phyloP scores from a whole-genome alignment of 2,888 invertebrate genomes.

The Amphipyra tragopoginis region DNA sequence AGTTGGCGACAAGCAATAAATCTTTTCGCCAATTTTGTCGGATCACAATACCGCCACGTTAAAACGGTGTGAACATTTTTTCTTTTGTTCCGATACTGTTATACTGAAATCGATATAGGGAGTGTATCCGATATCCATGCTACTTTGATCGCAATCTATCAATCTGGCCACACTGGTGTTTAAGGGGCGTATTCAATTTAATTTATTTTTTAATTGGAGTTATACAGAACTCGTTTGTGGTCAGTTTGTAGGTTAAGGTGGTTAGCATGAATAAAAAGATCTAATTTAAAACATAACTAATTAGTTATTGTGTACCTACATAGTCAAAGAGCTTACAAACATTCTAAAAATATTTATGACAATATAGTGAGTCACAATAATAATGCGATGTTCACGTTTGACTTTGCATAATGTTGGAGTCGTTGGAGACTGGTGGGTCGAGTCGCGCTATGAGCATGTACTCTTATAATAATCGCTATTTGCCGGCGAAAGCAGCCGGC shows the following conservation, averaged over 20 bases:
- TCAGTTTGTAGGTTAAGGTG: constrained; percentile 41
- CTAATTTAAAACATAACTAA: constrained; percentile 42
- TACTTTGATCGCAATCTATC: constrained; percentile 55
- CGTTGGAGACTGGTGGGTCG: constrained; percentile 39
- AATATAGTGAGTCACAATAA: constrained; percentile 72
- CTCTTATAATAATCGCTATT: constrained; percentile 56
- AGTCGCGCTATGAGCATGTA: constrained; percentile 41
- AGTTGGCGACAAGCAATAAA: constrained; percentile 77
- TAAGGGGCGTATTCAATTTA: constrained; percentile 46
- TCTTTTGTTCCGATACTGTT: constrained; percentile 60
- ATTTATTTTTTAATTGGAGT: constrained; percentile 47
- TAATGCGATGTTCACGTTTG: constrained; percentile 59
- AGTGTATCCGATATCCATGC: constrained; percentile 62
- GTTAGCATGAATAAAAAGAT: constrained; percentile 40
- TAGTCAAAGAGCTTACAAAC: constrained; percentile 56
- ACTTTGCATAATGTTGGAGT: constrained; percentile 53
- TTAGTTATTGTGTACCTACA: constrained; percentile 39
- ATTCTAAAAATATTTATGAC: constrained; percentile 84
- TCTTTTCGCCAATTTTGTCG: constrained; percentile 71
- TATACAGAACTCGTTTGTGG: constrained; percentile 43
- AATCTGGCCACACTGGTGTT: constrained; percentile 43
- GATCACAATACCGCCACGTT: constrained; percentile 64
- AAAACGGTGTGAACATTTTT: constrained; percentile 66
- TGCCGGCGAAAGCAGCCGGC: constrained; percentile 79
- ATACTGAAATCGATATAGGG: constrained; percentile 66